Percentiles rank a stretch among this genome's conserved stretches.
phyloP scores from a whole-genome alignment of 2,797 vertebrate species.

The Scyliorhinus canicula region DNA sequence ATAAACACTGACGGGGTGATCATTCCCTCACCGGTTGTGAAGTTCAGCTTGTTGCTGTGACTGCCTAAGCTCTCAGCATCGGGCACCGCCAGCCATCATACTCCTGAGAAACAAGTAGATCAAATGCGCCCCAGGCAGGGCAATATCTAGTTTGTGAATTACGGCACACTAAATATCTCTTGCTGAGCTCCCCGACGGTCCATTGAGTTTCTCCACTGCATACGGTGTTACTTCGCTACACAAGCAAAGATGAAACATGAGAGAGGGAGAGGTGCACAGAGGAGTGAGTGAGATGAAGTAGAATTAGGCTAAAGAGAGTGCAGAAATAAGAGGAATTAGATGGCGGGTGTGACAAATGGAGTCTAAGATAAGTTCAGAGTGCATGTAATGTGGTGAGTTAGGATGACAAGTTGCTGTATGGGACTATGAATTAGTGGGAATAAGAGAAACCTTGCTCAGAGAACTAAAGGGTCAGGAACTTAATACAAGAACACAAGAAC shows the following conservation, averaged over 20 bases:
- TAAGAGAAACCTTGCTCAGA: too few species aligned
- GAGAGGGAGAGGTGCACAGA: neutral
- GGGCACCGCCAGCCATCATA: neutral
- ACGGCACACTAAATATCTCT: neutral
- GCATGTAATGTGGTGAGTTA: neutral
- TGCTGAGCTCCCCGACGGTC: neutral
- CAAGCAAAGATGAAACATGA: neutral
- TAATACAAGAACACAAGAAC: too few species aligned
- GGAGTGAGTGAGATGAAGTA: neutral
- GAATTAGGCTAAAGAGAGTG: neutral
- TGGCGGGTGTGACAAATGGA: neutral
- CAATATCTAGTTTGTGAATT: neutral
- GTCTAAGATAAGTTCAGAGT: neutral
- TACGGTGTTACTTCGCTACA: neutral
- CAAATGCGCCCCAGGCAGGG: neutral
- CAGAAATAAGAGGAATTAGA: neutral
- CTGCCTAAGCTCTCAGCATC: neutral
- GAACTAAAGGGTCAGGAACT: too few species aligned
- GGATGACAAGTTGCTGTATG: neutral
- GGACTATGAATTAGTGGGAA: too few species aligned
- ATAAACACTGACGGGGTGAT: neutral
- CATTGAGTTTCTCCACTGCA: neutral
- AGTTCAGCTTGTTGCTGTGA: neutral
- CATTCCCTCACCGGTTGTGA: neutral
- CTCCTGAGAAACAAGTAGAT: neutral